Percentiles rank a stretch among this genome's conserved stretches.
Conservation (phyloP, 2,797 vertebrate species). For the Chanos chanos region DNA sequence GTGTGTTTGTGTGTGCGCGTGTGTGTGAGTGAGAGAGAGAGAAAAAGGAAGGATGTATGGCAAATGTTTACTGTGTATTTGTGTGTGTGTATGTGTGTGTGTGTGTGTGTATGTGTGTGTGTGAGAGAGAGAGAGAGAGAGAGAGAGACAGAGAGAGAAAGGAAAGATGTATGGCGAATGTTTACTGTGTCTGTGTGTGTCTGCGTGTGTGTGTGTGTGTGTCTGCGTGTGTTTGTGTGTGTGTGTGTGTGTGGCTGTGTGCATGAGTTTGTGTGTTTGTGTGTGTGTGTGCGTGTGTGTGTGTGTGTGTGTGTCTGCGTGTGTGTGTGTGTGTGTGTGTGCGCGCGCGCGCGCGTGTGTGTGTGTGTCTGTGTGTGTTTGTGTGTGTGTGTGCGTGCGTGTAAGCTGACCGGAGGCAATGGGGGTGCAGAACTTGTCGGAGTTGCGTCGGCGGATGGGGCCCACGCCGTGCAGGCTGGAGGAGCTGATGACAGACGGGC, state of each 20-base stretch:
- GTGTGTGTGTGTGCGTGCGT: background rate
- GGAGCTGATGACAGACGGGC: conserved; percentile 95
- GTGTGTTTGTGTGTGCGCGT: background rate
- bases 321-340: background rate
- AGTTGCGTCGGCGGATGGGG: conserved; percentile 91
- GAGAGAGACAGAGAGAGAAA: no score
- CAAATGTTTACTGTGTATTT: no score
- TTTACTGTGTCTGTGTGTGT: background rate
- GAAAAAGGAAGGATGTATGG: background rate
- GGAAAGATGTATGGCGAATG: background rate
- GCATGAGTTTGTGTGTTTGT: no score
- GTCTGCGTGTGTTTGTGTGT: no score
- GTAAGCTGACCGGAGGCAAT: conserved; percentile 89
- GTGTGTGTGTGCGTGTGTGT: no score
- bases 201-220: no score
- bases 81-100: no score
- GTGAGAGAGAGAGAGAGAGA: background rate
- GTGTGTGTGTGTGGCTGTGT: no score
- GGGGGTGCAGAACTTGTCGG: conserved; percentile 97
- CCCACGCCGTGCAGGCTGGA: conserved; percentile 88
- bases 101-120: background rate
- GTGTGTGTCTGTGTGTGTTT: background rate
- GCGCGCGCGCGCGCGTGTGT: no score
- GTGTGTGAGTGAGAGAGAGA: background rate
- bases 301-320: no score